Percentiles rank a stretch among this genome's conserved stretches.
These are phyloP conservation scores for Sminthurinus aureus DNA, from an alignment of 2,888 invertebrate genomes.

Conservation along the genomic window DNA sequence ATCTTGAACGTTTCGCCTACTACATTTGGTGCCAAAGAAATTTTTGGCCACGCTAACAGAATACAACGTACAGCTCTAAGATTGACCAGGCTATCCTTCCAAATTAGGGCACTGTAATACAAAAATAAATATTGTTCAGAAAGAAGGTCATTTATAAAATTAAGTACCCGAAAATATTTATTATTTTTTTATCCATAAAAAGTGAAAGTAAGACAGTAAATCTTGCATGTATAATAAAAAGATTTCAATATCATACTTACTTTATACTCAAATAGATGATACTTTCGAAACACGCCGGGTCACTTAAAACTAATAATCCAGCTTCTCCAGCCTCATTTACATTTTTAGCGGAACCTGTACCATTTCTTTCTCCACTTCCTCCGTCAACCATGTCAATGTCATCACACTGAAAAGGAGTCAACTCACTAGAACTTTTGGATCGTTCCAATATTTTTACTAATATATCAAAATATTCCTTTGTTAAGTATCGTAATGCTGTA, in stretches of 20 bases:
- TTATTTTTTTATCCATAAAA: not conserved
- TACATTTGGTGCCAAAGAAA: conserved; percentile 44
- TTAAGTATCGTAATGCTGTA: conserved; percentile 49
- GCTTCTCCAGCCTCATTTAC: conserved; percentile 53
- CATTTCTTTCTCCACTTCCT: not conserved
- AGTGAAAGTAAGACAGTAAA: not conserved
- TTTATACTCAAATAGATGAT: conserved; percentile 52
- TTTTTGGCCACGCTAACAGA: conserved; percentile 45
- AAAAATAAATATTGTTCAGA: not conserved
- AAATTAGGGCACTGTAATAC: conserved; percentile 53
- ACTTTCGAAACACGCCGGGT: conserved; percentile 49
- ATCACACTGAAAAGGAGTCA: conserved; percentile 12
- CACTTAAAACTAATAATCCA: conserved; percentile 49
- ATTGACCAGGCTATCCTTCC: conserved; percentile 55
- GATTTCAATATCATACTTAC: conserved; percentile 42
- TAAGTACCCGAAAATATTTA: no score
- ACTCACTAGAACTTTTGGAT: conserved; percentile 20
- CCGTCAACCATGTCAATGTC: conserved; percentile 49
- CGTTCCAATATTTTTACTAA: conserved; percentile 50
- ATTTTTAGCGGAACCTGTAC: not conserved
- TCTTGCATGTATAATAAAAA: not conserved
- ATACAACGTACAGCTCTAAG: conserved; percentile 52
- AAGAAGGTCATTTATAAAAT: not conserved
- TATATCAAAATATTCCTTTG: conserved; percentile 57
- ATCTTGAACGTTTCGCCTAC: conserved; percentile 49